These are phyloP conservation scores for Heliconius hewitsoni DNA, from an alignment of 1,140 invertebrate genomes.

Conservation along the genomic window DNA sequence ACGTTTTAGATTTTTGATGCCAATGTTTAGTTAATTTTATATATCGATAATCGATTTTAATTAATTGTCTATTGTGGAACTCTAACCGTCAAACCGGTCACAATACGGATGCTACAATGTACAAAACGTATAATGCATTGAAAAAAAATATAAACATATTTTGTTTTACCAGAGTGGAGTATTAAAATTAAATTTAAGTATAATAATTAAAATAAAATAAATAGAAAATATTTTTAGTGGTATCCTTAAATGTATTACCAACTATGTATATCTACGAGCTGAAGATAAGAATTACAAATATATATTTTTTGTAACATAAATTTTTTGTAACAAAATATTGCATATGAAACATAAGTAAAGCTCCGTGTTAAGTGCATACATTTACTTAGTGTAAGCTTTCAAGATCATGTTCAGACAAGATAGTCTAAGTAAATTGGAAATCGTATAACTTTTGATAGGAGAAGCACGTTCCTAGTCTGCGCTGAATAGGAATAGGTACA, in stretches of 20 bases:
- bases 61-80: neutral
- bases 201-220: no score
- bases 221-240: no score
- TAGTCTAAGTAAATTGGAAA: constrained; percentile 41
- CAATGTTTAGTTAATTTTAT: neutral
- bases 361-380: neutral
- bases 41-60: constrained; percentile 16
- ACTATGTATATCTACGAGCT: no score
- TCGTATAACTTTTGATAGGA: constrained; percentile 50
- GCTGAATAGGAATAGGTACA: constrained; percentile 51
- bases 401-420: constrained; percentile 30
- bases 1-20: neutral
- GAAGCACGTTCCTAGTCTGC: constrained; percentile 44
- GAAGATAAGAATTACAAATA: no score
- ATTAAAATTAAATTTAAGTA: no score
- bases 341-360: neutral
- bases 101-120: no score
- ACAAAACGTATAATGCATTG: no score
- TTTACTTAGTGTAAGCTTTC: constrained; percentile 16
- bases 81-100: no score
- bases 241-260: no score
- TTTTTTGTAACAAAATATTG: neutral
- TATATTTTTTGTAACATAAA: no score
- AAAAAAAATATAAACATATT: no score
- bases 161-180: no score